A percentile compares a stretch with the other conserved stretches of the same genome.
Conservation (phyloP, 2,888 invertebrate genomes). For the Mythimna albipuncta region DNA sequence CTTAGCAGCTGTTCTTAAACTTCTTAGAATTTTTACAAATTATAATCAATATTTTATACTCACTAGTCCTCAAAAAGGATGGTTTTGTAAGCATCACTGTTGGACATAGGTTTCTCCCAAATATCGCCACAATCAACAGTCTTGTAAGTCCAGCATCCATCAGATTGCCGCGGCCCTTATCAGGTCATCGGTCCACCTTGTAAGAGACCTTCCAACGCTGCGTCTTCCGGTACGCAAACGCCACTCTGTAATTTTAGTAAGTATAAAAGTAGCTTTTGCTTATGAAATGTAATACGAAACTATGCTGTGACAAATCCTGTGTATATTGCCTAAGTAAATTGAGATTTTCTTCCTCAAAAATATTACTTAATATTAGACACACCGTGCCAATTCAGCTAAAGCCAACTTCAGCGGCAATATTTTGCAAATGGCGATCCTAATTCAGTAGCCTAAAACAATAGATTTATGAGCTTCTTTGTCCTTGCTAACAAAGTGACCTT, state of each 20-base stretch:
- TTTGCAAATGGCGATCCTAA: constrained; percentile 41
- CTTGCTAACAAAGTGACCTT: constrained; percentile 33
- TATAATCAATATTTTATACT: too few species aligned
- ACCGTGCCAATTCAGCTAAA: constrained; percentile 14
- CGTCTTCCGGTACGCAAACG: too few species aligned
- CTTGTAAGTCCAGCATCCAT: too few species aligned
- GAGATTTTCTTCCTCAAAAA: background rate
- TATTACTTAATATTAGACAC: background rate
- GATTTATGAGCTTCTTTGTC: constrained; percentile 50
- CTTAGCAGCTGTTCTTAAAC: fast-evolving
- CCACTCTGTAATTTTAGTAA: background rate
- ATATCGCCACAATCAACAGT: too few species aligned
- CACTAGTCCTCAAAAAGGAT: too few species aligned
- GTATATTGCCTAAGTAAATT: background rate
- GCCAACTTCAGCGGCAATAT: constrained; percentile 33
- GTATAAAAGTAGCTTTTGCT: background rate
- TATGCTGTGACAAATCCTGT: background rate
- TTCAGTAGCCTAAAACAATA: constrained; percentile 53
- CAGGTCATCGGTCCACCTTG: too few species aligned
- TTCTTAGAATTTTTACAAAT: too few species aligned
- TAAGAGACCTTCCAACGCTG: too few species aligned
- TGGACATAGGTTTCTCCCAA: too few species aligned
- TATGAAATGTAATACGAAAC: background rate
- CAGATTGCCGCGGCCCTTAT: too few species aligned
- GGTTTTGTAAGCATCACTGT: too few species aligned